Base-by-base conservation (phyloP, 1,140 invertebrate species). In the Pseudomyrmex cubaensis region DNA sequence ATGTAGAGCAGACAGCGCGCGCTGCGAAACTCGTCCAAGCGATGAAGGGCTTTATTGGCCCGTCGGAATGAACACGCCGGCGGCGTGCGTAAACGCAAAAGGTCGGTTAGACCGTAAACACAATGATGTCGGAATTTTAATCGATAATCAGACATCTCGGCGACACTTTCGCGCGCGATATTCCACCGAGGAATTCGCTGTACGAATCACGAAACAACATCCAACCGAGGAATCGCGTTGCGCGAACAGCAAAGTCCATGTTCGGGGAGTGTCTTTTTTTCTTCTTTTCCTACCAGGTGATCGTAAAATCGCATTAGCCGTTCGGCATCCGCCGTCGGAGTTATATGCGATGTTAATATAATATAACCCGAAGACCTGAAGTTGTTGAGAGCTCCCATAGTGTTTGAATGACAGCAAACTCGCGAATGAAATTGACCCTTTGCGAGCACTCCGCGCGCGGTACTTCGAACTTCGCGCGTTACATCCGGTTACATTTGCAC, bases 221-320 rank as follows among this genome's bases (percentile, higher is more conserved):
- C 2, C n/a, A 48, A 63, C n/a, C n/a, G 48, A 20, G 35, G n/a
- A n/a, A 48, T 76, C 44, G 12, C 35, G 17, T 17, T 2, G 44
- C 56, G 44, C 35, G 12, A 20, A 46, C 48, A 50, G 17, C 20
- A 4, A 7, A 50, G 44, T 73, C 69, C 46, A 4, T 20, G 35
- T 46, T 86, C 64, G 20, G 17, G 0, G 35, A 35, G 35, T 0
- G 35, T 35, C 5, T 35, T 3, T 66, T 35, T 4, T 66, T 17
- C 10, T 56, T 20, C 46, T 72, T 54, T 59, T 54, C 59, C 15
- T n/a, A 59, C 7, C 2, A 44, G 57, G 22, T 82, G 74, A 73
- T 74, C 70, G 66, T 89, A 89, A 89, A 87, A 86, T 90, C 80
- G 62, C 72, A 86, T 89, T 87, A 35, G 48, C 48, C 74, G 13